Evolutionary conservation across 2,113 vertebrate species (phyloP).

Genomic region (Condylura cristata): DNA sequence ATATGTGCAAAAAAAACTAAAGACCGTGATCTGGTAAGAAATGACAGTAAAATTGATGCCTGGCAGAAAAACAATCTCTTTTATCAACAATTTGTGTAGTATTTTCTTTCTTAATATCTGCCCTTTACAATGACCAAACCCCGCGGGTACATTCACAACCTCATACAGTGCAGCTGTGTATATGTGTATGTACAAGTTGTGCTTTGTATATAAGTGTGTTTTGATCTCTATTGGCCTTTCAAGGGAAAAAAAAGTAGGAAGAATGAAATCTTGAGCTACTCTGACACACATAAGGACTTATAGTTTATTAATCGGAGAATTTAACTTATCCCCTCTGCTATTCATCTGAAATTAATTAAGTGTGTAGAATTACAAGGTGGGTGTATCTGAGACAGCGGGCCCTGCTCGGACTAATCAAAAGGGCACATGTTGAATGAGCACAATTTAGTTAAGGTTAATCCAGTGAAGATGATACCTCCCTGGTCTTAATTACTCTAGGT

Average conservation of each 20-base stretch:
- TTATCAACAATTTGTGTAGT: constrained; percentile 32
- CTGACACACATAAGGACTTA: constrained; percentile 83
- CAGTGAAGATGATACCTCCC: constrained; percentile 90
- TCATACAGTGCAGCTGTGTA: constrained; percentile 36
- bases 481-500: constrained; percentile 92
- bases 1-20: constrained; percentile 56
- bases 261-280: constrained; percentile 78
- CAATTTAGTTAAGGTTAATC: constrained; percentile 93
- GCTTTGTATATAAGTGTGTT: not conserved
- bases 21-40: not conserved
- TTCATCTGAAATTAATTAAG: constrained; percentile 96
- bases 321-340: constrained; percentile 80
- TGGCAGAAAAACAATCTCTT: constrained; percentile 58
- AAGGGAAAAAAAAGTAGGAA: constrained; percentile 63
- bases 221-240: constrained; percentile 18
- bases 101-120: constrained; percentile 21
- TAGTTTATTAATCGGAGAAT: constrained; percentile 87
- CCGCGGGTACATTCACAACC: not conserved
- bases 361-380: constrained; percentile 90
- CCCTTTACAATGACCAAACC: not conserved
- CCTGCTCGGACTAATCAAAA: constrained; percentile 91
- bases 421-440: constrained; percentile 91
- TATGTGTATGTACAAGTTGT: not conserved
- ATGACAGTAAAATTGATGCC: constrained; percentile 54
- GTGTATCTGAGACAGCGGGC: constrained; percentile 87